Evolutionary conservation across 2,888 invertebrate species (phyloP).

Genomic region (Chymomyza procnemis): DNA sequence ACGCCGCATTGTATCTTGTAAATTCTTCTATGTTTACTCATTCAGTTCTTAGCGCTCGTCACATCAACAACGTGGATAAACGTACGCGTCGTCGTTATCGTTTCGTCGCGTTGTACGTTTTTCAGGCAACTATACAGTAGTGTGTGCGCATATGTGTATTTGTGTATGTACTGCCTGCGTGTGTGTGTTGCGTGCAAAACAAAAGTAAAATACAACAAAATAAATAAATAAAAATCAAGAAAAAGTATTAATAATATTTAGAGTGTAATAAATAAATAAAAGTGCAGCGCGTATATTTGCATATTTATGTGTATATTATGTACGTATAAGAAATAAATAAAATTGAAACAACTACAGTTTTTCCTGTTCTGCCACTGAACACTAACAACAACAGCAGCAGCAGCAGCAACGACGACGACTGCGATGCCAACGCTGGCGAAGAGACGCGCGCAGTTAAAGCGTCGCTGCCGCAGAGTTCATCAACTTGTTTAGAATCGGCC

Average conservation of each 20-base stretch:
- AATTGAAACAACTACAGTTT: conserved; percentile 34
- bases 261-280: conserved; percentile 23
- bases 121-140: conserved; percentile 40
- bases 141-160: conserved; percentile 21
- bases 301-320: conserved; percentile 30
- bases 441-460: conserved; percentile 1
- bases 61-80: conserved; percentile 61
- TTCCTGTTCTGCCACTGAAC: conserved; percentile 43
- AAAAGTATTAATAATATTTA: conserved; percentile 41
- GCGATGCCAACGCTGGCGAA: conserved; percentile 21
- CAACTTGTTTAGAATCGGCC: conserved; percentile 73
- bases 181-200: conserved; percentile 31
- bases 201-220: too few species aligned
- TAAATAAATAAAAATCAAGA: conserved; percentile 6
- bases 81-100: conserved; percentile 43
- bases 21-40: conserved; percentile 65
- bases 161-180: conserved; percentile 26
- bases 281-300: conserved; percentile 34
- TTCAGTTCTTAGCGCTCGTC: conserved; percentile 68
- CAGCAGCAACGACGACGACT: neutral
- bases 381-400: neutral
- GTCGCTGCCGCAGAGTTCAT: conserved; percentile 62
- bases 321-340: conserved; percentile 38
- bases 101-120: conserved; percentile 29
- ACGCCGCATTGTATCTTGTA: conserved; percentile 56